phyloP scores from a whole-genome alignment of 2,797 vertebrate species.

The Anisognathus igniventris region DNA sequence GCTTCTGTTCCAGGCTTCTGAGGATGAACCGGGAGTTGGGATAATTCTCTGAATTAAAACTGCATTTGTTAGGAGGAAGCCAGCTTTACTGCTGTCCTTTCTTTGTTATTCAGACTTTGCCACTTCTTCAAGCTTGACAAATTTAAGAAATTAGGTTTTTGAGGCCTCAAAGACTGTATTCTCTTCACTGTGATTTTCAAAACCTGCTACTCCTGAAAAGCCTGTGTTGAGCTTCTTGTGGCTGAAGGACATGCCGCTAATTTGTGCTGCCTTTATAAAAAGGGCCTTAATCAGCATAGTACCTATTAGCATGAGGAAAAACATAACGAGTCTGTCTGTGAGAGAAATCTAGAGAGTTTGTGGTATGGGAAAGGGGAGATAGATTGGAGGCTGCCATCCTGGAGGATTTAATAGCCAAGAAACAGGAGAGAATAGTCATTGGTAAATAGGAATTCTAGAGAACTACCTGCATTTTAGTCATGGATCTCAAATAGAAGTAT shows the following conservation, averaged over 20 bases:
- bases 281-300: neutral
- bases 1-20: neutral
- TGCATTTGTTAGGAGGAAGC: neutral
- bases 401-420: neutral
- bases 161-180: neutral
- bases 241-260: neutral
- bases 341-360: neutral
- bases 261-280: neutral
- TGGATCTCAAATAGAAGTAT: neutral
- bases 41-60: slow-evolving; percentile 1
- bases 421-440: neutral
- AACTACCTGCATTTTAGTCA: neutral
- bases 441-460: neutral
- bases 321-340: neutral
- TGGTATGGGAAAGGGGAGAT: neutral
- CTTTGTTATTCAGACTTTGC: neutral
- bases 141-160: neutral
- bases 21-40: neutral
- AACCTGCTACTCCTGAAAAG: slow-evolving; percentile 7
- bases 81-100: neutral
- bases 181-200: neutral
- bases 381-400: neutral
- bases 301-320: neutral
- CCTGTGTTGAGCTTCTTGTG: neutral
- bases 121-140: neutral